phyloP scores from a whole-genome alignment of 1,140 invertebrate species.

The Pseudomyrmex sp. region DNA sequence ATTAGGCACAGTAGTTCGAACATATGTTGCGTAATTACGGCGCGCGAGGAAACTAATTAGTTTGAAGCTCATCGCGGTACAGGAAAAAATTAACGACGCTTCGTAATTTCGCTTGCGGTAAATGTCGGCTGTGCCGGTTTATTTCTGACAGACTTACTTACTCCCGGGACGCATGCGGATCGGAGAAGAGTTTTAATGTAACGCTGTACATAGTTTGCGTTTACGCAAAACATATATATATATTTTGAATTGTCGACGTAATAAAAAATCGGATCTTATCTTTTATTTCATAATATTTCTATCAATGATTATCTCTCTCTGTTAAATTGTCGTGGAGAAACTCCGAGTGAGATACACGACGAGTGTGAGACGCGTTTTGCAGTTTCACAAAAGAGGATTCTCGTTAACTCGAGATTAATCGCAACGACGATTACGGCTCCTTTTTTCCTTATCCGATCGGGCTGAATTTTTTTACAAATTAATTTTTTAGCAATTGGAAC shows the following conservation, averaged over 20 bases:
- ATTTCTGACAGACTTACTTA: conserved; percentile 32
- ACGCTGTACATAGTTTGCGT: neutral
- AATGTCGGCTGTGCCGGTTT: conserved; percentile 24
- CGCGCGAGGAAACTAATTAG: conserved; percentile 11
- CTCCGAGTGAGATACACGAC: neutral
- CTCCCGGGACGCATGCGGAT: neutral
- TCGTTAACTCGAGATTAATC: too few relatives aligned
- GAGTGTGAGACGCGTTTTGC: neutral
- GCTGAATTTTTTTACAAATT: too few relatives aligned
- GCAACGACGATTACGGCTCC: too few relatives aligned
- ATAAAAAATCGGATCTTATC: neutral
- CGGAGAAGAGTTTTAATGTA: neutral
- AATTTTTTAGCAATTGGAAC: too few relatives aligned
- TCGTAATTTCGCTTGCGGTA: neutral
- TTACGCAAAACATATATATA: too few relatives aligned
- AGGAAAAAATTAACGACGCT: conserved; percentile 28
- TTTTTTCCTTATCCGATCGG: too few relatives aligned
- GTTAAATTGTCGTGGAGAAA: neutral
- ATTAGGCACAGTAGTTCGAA: neutral
- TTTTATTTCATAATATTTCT: neutral
- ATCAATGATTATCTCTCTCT: neutral
- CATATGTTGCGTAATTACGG: conserved; percentile 27
- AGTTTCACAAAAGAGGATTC: too few relatives aligned
- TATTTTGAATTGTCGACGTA: neutral
- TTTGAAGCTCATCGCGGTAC: neutral